Base-by-base conservation (phyloP, 2,113 vertebrate genomes). In the Nyctereutes procyonoides region DNA sequence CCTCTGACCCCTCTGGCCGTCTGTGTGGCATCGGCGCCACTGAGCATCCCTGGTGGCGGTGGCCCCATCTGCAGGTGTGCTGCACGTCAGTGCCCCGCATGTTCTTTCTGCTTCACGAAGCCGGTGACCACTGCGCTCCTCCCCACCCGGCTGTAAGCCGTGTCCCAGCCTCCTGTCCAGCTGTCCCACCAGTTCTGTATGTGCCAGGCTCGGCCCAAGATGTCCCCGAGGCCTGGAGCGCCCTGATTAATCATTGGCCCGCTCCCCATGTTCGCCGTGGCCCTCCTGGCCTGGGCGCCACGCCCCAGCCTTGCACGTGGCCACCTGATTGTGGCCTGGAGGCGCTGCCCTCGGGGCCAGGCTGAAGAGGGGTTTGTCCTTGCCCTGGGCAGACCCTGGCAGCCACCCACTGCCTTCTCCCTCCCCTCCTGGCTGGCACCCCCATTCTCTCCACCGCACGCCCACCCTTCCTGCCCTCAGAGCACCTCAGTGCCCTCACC, bases 301-400 rank as follows among this genome's bases (percentile, higher is more conserved):
- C 0, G 0, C 76, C 62, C 32, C 43, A 2, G 1, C 48, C 1
- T 13, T 8, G 56, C 1, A 0, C 16, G 4, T 0, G 26, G 32
- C 63, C 22, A 2, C 12, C 3, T n/a, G 65, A 53, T 35, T 28
- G 22, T 4, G 48, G 26, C 10, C 0, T 9, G 35, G 58, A 85
- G 63, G 56, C 7, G 1, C 32, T 55, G 28, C 11, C 69, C 38
- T 38, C 67, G 28, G 12, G 38, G 24, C 73, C 3, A 2, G 28
- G 74, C 32, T 55, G 74, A 51, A 15, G 67, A 77, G 81, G 58
- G 77, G 32, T 53, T 32, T 28, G 65, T 26, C 81, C 51, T 88
- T 30, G 71, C 15, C 86, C 32, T 14, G 7, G 83, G 14, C 43
- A 71, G n/a, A 62, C 65, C 51, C 81, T 2, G 1, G 1, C 12